A percentile compares a stretch with the other conserved stretches of the same genome.
These are phyloP conservation scores for Automeris io DNA, from an alignment of 2,888 invertebrate species.

Conservation along the genomic window DNA sequence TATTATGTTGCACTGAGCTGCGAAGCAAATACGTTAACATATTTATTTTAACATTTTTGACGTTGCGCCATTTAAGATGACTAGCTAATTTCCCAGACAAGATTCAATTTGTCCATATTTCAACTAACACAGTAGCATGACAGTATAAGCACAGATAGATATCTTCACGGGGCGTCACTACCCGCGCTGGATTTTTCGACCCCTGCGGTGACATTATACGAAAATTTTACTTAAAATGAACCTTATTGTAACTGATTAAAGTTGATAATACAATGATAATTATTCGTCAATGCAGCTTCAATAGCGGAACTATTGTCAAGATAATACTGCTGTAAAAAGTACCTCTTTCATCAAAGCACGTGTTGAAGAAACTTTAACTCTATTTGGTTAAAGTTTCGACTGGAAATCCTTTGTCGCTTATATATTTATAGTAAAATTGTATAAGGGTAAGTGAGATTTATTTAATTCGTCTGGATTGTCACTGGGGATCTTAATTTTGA, in stretches of 20 bases:
- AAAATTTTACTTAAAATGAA: constrained; percentile 26
- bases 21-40: too few relatives aligned
- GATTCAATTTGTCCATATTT: constrained; percentile 3
- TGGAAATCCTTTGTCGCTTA: constrained; percentile 18
- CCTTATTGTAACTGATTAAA: constrained; percentile 32
- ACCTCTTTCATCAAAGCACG: constrained; percentile 45
- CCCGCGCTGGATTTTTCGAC: constrained; percentile 67
- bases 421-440: constrained; percentile 24
- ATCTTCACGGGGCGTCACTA: constrained; percentile 74
- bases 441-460: constrained; percentile 68
- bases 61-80: too few relatives aligned
- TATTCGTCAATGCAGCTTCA: constrained; percentile 63
- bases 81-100: background rate
- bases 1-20: too few relatives aligned
- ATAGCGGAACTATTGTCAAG: constrained; percentile 70
- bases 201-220: constrained; percentile 64
- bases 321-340: constrained; percentile 73
- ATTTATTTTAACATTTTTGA: too few relatives aligned
- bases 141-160: constrained; percentile 68
- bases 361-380: background rate
- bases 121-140: constrained; percentile 35
- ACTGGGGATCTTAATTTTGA: constrained; percentile 65
- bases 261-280: constrained; percentile 28
- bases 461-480: constrained; percentile 72
- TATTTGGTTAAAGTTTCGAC: background rate